Evolutionary conservation across 2,113 vertebrate genomes (phyloP).

Genomic region (Entomyzon cyanotis): DNA sequence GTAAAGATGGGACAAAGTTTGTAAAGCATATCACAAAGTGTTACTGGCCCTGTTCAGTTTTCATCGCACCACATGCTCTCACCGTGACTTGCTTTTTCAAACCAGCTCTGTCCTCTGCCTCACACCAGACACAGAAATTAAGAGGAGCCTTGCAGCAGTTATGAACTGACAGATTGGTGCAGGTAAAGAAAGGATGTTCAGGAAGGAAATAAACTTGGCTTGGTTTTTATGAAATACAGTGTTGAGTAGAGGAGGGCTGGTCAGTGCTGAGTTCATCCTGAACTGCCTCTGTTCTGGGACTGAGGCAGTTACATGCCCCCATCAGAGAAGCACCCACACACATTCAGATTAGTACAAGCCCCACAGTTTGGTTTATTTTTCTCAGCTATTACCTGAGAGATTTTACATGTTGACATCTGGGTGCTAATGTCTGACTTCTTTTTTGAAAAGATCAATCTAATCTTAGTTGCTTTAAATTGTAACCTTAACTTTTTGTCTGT

Average conservation of each 20-base stretch:
- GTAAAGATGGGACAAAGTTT: background rate
- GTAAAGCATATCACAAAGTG: background rate
- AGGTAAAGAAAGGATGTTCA: slow-evolving; percentile 13
- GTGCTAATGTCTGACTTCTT: background rate
- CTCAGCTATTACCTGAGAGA: background rate
- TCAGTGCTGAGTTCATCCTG: background rate
- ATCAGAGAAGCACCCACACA: fast-evolving
- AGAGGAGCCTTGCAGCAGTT: background rate
- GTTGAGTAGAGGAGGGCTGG: background rate
- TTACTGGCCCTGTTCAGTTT: background rate
- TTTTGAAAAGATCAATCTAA: background rate
- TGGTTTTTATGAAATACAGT: background rate
- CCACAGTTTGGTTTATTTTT: background rate
- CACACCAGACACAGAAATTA: background rate
- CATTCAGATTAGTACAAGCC: background rate
- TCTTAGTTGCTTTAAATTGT: background rate
- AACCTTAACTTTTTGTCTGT: background rate
- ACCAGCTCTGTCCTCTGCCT: background rate
- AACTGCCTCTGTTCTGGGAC: background rate
- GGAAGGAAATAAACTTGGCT: background rate
- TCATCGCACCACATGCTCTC: fast-evolving
- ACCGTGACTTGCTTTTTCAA: background rate
- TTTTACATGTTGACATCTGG: background rate
- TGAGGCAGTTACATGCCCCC: background rate
- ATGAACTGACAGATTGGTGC: background rate